These are phyloP conservation scores for Oryzias melastigma DNA, from an alignment of 2,113 vertebrate genomes.

Conservation along the genomic window DNA sequence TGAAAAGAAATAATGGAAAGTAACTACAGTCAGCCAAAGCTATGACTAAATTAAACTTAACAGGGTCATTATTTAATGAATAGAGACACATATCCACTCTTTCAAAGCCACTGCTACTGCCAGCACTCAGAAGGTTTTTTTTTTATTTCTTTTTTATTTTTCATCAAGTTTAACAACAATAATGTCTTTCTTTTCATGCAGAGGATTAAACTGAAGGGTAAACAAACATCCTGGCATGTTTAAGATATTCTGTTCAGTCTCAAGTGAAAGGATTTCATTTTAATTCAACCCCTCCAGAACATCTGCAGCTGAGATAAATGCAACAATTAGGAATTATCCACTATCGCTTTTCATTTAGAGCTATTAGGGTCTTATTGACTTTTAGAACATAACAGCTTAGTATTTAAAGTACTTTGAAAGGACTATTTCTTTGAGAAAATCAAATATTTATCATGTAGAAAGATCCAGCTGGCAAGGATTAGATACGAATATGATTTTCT, in stretches of 20 bases:
- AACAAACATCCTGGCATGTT: constrained; percentile 37
- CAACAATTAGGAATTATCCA: constrained; percentile 39
- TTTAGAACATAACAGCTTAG: constrained; percentile 26
- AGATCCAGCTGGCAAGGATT: not conserved
- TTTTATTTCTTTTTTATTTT: constrained; percentile 45
- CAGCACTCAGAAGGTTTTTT: constrained; percentile 21
- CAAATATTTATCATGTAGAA: constrained; percentile 3
- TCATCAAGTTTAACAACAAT: constrained; percentile 40
- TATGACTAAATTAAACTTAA: constrained; percentile 42
- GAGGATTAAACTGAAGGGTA: constrained; percentile 37
- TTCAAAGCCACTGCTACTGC: constrained; percentile 36
- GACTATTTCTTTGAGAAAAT: constrained; percentile 6
- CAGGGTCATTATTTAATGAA: constrained; percentile 57
- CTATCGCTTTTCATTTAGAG: constrained; percentile 40
- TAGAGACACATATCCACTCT: constrained; percentile 27
- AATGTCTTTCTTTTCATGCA: constrained; percentile 22
- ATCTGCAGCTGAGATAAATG: constrained; percentile 38
- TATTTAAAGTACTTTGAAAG: constrained; percentile 11
- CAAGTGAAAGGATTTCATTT: constrained; percentile 21
- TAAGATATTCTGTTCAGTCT: constrained; percentile 13
- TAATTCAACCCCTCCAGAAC: constrained; percentile 8
- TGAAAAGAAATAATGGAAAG: constrained; percentile 32
- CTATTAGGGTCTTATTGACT: constrained; percentile 29
- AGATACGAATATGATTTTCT: not conserved
- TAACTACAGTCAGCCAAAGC: constrained; percentile 35